A percentile compares a stretch with the other conserved stretches of the same genome.
Conservation (phyloP, 2,113 vertebrate species). For the Centropus unirufus region DNA sequence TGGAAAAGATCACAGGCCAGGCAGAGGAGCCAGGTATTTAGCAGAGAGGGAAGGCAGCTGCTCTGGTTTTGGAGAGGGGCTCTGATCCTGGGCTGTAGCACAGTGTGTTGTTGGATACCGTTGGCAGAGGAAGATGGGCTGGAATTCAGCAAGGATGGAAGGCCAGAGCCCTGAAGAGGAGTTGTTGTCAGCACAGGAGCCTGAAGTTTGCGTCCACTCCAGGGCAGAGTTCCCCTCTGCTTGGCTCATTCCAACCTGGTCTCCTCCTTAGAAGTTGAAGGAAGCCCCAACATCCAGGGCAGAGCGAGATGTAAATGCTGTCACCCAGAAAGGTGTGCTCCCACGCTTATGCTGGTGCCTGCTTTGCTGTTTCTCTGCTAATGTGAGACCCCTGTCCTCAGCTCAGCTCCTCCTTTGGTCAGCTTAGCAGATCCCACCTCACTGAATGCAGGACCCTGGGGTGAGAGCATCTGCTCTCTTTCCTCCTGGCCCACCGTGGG, state of each 20-base stretch:
- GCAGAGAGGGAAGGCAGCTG: not conserved
- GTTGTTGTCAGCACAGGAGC: not conserved
- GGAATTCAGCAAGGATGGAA: not conserved
- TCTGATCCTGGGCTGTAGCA: not conserved
- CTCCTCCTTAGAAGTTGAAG: not conserved
- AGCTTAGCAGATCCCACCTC: not conserved
- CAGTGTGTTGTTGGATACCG: fast-evolving
- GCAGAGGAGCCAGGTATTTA: not conserved
- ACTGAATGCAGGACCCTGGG: not conserved
- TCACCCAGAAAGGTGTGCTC: not conserved
- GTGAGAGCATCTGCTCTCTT: fast-evolving
- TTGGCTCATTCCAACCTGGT: not conserved
- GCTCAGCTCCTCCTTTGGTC: not conserved
- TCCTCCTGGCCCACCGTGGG: fast-evolving
- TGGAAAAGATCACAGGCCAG: not conserved
- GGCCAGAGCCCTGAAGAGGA: not conserved
- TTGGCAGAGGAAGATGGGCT: not conserved
- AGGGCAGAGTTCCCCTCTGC: fast-evolving
- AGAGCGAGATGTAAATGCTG: not conserved
- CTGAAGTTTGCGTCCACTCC: not conserved
- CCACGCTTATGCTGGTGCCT: not conserved
- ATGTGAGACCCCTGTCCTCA: not conserved
- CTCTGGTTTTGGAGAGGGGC: not conserved
- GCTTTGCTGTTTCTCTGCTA: not conserved
- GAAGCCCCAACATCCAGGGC: not conserved